Base-by-base conservation (phyloP, 2,113 vertebrate species). In the Macrotus californicus region DNA sequence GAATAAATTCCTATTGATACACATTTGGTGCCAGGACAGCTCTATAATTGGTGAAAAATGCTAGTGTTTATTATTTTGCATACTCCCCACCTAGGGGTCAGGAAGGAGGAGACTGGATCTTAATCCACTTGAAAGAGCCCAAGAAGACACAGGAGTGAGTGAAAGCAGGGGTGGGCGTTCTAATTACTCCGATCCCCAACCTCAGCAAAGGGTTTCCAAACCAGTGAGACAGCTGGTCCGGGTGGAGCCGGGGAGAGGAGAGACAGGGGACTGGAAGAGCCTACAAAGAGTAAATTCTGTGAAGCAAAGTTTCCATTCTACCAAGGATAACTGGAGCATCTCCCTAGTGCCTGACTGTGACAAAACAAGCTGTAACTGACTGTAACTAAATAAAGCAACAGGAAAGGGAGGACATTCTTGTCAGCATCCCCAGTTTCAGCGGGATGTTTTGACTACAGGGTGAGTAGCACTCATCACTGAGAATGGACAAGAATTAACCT, bases 381-480 rank as follows among this genome's bases (percentile, higher is more conserved):
- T 94, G 90, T 61, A 96, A 94, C 93, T 96, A 52, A 97, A 98
- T 97, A 98, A 97, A 97, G 95, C 85, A 15, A 13, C 91, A 92
- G 96, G 92, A 95, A 97, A 98, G 87, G 0, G 92, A 92, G 80
- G 93, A 9, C 93, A 66, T 94, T 96, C 97, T 97, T 96, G 91
- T 97, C 96, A 97, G 93, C 54, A 64, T 82, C 84, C 92, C 97
- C 87, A 72, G 85, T 67, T 50, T 94, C 90, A 46, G 79, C 2
- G 91, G 73, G 79, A 89, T 98, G 98, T 98, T 98, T 98, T 98
- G 98, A 97, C 98, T 98, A 86, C 67, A 95, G 66, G 21, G 61
- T 87, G 59, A 92, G 87, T n/a, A 90, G 95, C 96, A 52, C 50
- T 1, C 0, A 22, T 93, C 89, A 39, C 80, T 2, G 61, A 41